Conservation (phyloP, 2,888 invertebrate species). For the Litoditis marina region DNA sequence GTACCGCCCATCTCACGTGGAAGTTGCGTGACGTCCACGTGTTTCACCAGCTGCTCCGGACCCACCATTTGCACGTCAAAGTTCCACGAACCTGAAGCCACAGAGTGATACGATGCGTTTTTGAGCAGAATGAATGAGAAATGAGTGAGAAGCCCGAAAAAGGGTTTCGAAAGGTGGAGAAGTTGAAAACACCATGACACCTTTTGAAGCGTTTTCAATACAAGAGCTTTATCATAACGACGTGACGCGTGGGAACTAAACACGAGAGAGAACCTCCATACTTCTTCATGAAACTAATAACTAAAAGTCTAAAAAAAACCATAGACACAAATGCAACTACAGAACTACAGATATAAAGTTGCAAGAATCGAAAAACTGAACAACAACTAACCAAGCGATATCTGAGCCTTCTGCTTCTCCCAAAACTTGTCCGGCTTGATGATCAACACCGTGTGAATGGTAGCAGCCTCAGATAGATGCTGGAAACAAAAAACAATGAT, state of each 20-base stretch:
- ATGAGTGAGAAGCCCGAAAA: neutral
- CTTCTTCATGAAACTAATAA: no score
- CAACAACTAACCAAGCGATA: slow-evolving; percentile 1
- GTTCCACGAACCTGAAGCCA: slow-evolving; percentile 18
- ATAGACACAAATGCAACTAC: no score
- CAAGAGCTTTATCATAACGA: no score
- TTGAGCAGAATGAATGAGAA: neutral
- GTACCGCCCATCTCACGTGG: slow-evolving; percentile 85
- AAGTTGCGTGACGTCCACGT: slow-evolving; percentile 86
- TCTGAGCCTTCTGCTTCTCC: slow-evolving; percentile 92
- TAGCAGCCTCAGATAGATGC: slow-evolving; percentile 78
- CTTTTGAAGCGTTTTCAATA: neutral
- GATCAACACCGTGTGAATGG: slow-evolving; percentile 87
- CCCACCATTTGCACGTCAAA: slow-evolving; percentile 90
- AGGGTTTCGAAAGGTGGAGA: neutral
- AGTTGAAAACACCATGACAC: neutral
- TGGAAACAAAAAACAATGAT: no score
- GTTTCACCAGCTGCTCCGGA: slow-evolving; percentile 86
- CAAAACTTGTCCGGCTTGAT: slow-evolving; percentile 99
- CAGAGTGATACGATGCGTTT: neutral
- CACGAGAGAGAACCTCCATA: no score
- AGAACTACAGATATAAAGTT: no score
- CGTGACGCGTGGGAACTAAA: no score
- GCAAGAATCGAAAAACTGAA: neutral
- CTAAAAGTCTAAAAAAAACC: no score